Percentiles rank a stretch among this genome's conserved stretches.
phyloP scores from a whole-genome alignment of 2,797 vertebrate species.

The Champsocephalus gunnari region DNA sequence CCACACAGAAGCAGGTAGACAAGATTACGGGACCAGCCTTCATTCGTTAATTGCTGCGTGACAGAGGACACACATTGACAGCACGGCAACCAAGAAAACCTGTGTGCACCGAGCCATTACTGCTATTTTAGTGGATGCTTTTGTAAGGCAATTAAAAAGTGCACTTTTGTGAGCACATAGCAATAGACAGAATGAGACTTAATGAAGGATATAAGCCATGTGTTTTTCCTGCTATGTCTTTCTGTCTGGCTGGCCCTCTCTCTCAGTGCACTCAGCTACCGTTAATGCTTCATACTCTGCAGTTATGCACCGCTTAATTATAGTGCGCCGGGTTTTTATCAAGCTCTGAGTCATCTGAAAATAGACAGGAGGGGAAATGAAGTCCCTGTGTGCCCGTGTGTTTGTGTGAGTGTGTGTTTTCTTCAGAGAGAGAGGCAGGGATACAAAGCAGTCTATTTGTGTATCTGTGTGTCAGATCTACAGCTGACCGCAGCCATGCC shows the following conservation, averaged over 20 bases:
- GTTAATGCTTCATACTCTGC: slow-evolving; percentile 53
- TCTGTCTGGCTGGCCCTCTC: slow-evolving; percentile 21
- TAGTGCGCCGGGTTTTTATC: slow-evolving; percentile 56
- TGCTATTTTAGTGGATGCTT: slow-evolving; percentile 15
- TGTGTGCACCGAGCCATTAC: slow-evolving; percentile 4
- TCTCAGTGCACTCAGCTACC: slow-evolving; percentile 45
- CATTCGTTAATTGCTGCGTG: slow-evolving; percentile 13
- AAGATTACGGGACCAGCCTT: neutral
- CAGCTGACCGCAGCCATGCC: slow-evolving; percentile 2
- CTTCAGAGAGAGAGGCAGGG: slow-evolving; percentile 29
- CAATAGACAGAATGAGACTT: slow-evolving; percentile 15
- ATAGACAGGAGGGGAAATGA: slow-evolving; percentile 74
- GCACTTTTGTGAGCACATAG: slow-evolving; percentile 28
- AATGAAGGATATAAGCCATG: slow-evolving; percentile 34
- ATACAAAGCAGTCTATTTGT: slow-evolving; percentile 16
- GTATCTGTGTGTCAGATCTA: slow-evolving; percentile 31
- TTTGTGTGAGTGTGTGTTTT: slow-evolving; percentile 24
- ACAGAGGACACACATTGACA: neutral
- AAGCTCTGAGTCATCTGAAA: slow-evolving; percentile 65
- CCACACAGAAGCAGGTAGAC: slow-evolving; percentile 31
- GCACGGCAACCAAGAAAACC: neutral
- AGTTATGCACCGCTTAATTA: slow-evolving; percentile 73
- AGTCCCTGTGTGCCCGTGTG: slow-evolving; percentile 40
- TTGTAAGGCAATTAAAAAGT: slow-evolving; percentile 17
- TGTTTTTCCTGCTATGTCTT: slow-evolving; percentile 22